Base-by-base conservation (phyloP, 2,113 vertebrate genomes). In the Phrynocephalus versicolor region DNA sequence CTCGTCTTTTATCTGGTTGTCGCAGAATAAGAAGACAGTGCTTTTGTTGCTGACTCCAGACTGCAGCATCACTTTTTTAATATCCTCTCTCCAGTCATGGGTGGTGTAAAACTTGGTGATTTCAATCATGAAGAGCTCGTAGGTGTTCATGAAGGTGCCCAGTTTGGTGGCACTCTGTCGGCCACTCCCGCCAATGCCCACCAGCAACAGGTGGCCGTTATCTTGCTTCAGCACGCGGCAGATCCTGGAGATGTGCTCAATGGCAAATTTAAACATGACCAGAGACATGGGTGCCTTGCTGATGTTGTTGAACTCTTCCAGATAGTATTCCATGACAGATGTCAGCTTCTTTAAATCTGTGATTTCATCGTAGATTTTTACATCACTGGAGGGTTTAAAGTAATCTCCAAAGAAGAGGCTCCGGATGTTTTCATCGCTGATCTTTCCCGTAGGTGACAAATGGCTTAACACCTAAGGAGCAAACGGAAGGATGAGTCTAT, bases 231-330 rank as follows among this genome's bases (percentile, higher is more conserved):
- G 89, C 3, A 99, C 98, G 2, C 98, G 95, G 88, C 98, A 98
- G 60, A 99, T 98, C 79, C 98, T 96, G 0, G 98, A 99, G 91
- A 99, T 95, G 89, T 99, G 98, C 90, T 99, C 98, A 2, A 98
- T 97, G 64, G 97, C 97, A 75, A 98, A 99, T 90, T 94, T 96
- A 95, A 99, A 99, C 97, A 99, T 98, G 25, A 99, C 98, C 76
- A 99, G 93, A 55, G 97, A 94, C 98, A 98, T 98, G 0, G 98
- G 98, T 1, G 98, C 95, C 93, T 97, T 98, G 97, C 97, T 98
- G 89, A 96, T 80, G 14, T 93, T 97, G 95, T 99, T 99, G 95
- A 96, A 98, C 39, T 99, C 98, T 23, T 97, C 96, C 16, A 99
- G 96, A 84, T 99, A 98, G 88, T 94, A 91, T 64, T 99, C 97